These are phyloP conservation scores for Thunnus albacares DNA, from an alignment of 2,797 vertebrate genomes.

Conservation along the genomic window DNA sequence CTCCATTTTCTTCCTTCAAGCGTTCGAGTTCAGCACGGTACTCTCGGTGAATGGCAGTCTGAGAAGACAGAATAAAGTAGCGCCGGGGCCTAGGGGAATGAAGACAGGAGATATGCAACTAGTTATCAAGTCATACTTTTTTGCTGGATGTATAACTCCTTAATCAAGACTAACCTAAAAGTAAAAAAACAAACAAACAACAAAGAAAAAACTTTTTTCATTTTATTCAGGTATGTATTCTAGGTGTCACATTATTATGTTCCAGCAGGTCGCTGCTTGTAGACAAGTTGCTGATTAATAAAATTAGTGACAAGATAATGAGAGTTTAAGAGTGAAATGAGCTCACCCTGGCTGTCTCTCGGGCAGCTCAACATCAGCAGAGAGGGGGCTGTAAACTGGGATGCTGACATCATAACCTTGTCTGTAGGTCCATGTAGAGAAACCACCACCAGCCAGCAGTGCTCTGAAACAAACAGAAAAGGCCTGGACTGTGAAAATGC, in stretches of 20 bases:
- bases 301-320: slow-evolving; percentile 9
- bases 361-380: slow-evolving; percentile 92
- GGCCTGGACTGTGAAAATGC: slow-evolving; percentile 14
- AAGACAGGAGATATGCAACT: slow-evolving; percentile 8
- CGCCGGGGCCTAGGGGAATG: slow-evolving; percentile 86
- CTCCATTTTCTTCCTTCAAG: slow-evolving; percentile 93
- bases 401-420: slow-evolving; percentile 99
- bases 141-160: not conserved
- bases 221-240: not conserved
- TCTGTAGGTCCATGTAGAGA: slow-evolving; percentile 98
- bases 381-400: slow-evolving; percentile 96
- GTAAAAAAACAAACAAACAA: not conserved
- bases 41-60: slow-evolving; percentile 93
- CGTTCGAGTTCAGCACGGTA: slow-evolving; percentile 92
- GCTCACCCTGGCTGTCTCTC: slow-evolving; percentile 94
- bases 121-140: not conserved
- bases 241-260: slow-evolving; percentile 2
- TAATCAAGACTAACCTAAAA: not conserved
- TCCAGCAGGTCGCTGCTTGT: not conserved
- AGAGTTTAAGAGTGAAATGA: slow-evolving; percentile 2
- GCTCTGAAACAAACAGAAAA: slow-evolving; percentile 86
- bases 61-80: slow-evolving; percentile 94
- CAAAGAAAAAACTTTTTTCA: not conserved
- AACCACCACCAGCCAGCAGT: slow-evolving; percentile 96
- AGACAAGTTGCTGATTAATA: not conserved